phyloP scores from a whole-genome alignment of 2,888 invertebrate genomes.

The Drosophila diplacantha region DNA sequence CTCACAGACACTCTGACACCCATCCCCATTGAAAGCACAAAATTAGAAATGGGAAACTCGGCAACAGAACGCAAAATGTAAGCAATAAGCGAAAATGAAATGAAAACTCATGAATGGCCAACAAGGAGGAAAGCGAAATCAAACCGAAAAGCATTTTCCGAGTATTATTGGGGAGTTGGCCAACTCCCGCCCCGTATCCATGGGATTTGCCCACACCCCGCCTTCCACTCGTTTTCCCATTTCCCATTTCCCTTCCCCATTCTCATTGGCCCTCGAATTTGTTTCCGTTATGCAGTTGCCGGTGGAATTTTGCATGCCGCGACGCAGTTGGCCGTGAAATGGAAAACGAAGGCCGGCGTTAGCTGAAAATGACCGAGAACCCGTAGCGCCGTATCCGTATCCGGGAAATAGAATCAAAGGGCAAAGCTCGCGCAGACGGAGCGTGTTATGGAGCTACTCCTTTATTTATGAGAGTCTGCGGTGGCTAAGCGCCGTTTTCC shows the following conservation, averaged over 20 bases:
- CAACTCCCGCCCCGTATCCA: constrained; percentile 21
- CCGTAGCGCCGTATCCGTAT: not conserved
- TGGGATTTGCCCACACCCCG: not conserved
- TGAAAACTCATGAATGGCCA: constrained; percentile 72
- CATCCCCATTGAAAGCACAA: constrained; percentile 40
- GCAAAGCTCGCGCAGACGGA: constrained; percentile 44
- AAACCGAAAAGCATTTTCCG: constrained; percentile 56
- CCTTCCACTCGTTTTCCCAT: constrained; percentile 6
- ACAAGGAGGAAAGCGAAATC: constrained; percentile 44
- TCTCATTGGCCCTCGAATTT: constrained; percentile 13
- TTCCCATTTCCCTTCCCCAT: constrained; percentile 22
- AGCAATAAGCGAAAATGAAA: constrained; percentile 72
- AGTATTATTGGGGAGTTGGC: constrained; percentile 47
- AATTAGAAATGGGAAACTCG: constrained; percentile 63
- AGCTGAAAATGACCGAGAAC: constrained; percentile 55
- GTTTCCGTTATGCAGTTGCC: constrained; percentile 37
- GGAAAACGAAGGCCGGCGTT: constrained; percentile 58
- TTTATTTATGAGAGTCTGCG: constrained; percentile 43
- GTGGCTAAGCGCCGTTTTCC: constrained; percentile 31
- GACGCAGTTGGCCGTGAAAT: constrained; percentile 61
- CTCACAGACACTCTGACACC: constrained; percentile 18
- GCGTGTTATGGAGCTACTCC: constrained; percentile 37
- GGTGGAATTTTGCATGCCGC: constrained; percentile 44
- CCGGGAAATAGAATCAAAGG: constrained; percentile 37
- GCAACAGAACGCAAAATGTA: constrained; percentile 61